phyloP scores from a whole-genome alignment of 2,113 vertebrate genomes.

The Blennius ocellaris region DNA sequence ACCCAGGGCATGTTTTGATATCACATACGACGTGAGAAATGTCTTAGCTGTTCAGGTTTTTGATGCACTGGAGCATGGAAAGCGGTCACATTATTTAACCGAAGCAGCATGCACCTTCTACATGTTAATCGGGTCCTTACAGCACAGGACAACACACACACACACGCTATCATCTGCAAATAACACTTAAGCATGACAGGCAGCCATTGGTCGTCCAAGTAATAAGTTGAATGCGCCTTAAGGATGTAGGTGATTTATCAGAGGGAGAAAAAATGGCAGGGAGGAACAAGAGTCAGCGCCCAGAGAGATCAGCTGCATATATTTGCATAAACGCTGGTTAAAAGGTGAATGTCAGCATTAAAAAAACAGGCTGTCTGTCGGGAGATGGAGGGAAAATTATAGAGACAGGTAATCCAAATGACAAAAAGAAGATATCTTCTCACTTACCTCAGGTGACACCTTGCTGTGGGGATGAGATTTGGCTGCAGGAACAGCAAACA shows the following conservation, averaged over 20 bases:
- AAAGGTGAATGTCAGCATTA: conserved; percentile 13
- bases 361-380: not conserved
- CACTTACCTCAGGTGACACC: not conserved
- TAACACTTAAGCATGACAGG: conserved; percentile 45
- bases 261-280: conserved; percentile 28
- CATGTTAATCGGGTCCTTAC: conserved; percentile 12
- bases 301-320: conserved; percentile 29
- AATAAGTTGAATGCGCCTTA: conserved; percentile 23
- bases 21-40: conserved; percentile 39
- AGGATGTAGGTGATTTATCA: conserved; percentile 41
- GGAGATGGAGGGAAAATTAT: not conserved
- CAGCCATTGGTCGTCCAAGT: conserved; percentile 34
- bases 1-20: conserved; percentile 43
- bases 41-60: conserved; percentile 22
- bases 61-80: conserved; percentile 40
- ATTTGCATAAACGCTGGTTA: conserved; percentile 37
- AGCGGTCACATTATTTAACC: conserved; percentile 26
- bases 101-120: conserved; percentile 39
- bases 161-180: conserved; percentile 29
- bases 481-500: not conserved
- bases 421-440: not conserved
- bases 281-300: conserved; percentile 27
- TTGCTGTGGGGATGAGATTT: not conserved
- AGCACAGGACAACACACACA: conserved; percentile 29
- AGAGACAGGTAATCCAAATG: conserved; percentile 21